Conservation (phyloP, 2,888 invertebrate genomes). For the Cloeon dipterum region DNA sequence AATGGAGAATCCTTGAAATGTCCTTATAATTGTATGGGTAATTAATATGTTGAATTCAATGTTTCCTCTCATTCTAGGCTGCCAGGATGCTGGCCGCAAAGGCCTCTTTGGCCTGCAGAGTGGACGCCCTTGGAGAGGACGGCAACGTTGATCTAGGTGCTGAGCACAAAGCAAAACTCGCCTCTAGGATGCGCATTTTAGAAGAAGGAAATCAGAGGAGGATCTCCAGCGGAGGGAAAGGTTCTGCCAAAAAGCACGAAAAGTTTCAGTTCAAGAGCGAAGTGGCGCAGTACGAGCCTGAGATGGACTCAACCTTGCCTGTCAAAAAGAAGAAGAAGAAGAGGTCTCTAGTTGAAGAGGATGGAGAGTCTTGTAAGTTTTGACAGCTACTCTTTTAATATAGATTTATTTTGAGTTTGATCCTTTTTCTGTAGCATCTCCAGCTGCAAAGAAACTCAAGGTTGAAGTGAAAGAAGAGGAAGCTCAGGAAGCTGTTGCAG, state of each 20-base stretch:
- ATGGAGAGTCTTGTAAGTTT: constrained; percentile 8
- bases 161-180: constrained; percentile 73
- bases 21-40: too few relatives aligned
- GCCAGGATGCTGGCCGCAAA: constrained; percentile 95
- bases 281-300: constrained; percentile 52
- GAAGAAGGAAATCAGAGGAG: constrained; percentile 66
- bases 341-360: constrained; percentile 17
- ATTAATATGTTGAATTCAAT: too few relatives aligned
- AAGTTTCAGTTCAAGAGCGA: constrained; percentile 79
- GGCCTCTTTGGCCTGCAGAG: constrained; percentile 72
- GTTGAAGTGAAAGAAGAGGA: constrained; percentile 4
- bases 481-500: constrained; percentile 2
- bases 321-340: constrained; percentile 23
- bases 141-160: constrained; percentile 52
- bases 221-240: constrained; percentile 70
- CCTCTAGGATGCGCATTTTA: constrained; percentile 49
- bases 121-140: constrained; percentile 92
- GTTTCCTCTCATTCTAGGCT: constrained; percentile 21
- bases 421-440: not conserved
- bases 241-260: constrained; percentile 65
- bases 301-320: constrained; percentile 60
- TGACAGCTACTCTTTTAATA: not conserved
- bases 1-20: not conserved
- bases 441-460: constrained; percentile 13
- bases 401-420: not conserved